These are phyloP conservation scores for Menidia menidia DNA, from an alignment of 2,797 vertebrate genomes.

Conservation along the genomic window DNA sequence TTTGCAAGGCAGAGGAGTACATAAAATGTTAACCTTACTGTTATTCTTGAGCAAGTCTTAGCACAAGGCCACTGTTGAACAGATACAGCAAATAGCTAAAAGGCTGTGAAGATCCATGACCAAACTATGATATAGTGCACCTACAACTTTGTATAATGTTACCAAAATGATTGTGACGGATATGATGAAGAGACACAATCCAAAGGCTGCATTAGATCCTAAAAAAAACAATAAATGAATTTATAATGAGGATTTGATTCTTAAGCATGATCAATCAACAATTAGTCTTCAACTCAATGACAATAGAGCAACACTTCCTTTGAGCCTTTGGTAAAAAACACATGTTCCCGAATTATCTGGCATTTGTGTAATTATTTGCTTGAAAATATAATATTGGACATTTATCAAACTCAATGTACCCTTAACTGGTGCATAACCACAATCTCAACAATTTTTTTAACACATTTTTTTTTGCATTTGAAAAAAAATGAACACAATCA, in stretches of 20 bases:
- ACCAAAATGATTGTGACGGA: constrained; percentile 25
- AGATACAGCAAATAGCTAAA: constrained; percentile 30
- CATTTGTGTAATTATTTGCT: constrained; percentile 26
- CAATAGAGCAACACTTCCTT: constrained; percentile 32
- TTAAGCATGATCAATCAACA: constrained; percentile 39
- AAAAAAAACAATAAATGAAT: constrained; percentile 24
- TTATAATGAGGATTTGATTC: constrained; percentile 16
- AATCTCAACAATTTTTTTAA: constrained; percentile 70
- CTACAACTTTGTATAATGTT: constrained; percentile 6
- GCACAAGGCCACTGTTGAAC: constrained; percentile 44
- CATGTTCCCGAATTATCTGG: constrained; percentile 42
- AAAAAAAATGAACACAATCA: constrained; percentile 62
- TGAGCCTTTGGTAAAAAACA: constrained; percentile 28
- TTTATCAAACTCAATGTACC: constrained; percentile 47
- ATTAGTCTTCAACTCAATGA: constrained; percentile 52
- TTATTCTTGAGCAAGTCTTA: constrained; percentile 35
- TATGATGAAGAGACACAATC: constrained; percentile 33
- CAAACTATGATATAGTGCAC: constrained; percentile 19
- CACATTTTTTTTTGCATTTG: constrained; percentile 57
- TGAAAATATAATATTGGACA: constrained; percentile 60
- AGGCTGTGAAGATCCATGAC: constrained; percentile 45
- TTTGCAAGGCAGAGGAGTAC: constrained; percentile 58
- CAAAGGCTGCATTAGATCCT: constrained; percentile 32
- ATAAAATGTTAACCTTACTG: constrained; percentile 40
- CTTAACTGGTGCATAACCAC: constrained; percentile 62